Conservation (phyloP, 2,113 vertebrate genomes). For the Pachycephala philippinensis region DNA sequence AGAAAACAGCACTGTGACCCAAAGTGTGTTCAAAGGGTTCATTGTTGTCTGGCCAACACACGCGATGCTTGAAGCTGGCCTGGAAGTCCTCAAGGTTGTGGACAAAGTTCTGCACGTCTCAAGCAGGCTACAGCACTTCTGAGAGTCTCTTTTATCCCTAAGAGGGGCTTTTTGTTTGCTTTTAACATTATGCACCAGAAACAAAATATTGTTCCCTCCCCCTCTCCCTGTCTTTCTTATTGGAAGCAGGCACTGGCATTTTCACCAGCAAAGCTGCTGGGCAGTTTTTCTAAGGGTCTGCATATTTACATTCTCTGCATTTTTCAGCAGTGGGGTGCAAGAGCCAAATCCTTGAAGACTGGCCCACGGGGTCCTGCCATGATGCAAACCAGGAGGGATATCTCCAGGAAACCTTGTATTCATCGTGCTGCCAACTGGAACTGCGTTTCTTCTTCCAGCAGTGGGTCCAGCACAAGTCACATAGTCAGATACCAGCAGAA, state of each 20-base stretch:
- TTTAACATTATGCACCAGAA: neutral
- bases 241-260: neutral
- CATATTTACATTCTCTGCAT: neutral
- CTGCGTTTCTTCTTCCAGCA: neutral
- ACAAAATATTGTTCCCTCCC: neutral
- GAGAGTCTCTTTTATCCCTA: neutral
- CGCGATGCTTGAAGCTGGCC: neutral
- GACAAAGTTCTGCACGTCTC: neutral
- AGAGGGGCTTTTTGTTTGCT: neutral
- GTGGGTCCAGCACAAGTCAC: neutral
- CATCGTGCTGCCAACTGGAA: neutral
- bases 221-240: neutral
- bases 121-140: neutral
- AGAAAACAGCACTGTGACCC: neutral
- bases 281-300: neutral
- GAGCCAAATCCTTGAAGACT: neutral
- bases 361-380: neutral
- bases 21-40: neutral
- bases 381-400: neutral
- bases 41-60: conserved; percentile 1
- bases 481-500: neutral
- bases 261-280: accelerated
- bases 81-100: neutral
- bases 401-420: neutral
- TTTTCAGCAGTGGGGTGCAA: neutral